phyloP scores from a whole-genome alignment of 2,888 invertebrate species.

The Tachina fera region DNA sequence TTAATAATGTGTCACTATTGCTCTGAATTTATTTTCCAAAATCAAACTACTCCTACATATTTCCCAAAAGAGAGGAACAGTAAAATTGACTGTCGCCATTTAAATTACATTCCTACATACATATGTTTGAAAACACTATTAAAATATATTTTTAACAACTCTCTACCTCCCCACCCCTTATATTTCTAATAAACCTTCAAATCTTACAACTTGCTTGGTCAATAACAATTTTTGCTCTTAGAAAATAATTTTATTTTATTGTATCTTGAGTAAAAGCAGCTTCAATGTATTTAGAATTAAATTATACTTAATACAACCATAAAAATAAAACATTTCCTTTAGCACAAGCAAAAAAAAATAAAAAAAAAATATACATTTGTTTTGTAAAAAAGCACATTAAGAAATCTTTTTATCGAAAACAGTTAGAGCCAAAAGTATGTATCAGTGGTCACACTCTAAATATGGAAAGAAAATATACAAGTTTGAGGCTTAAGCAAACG shows the following conservation, averaged over 20 bases:
- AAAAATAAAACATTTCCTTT: slow-evolving; percentile 43
- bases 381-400: slow-evolving; percentile 2
- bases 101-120: not conserved
- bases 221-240: slow-evolving; percentile 4
- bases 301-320: slow-evolving; percentile 41
- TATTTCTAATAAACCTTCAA: not conserved
- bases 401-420: not conserved
- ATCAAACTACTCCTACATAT: no score
- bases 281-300: slow-evolving; percentile 28
- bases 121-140: not conserved
- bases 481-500: no score
- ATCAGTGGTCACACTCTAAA: not conserved
- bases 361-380: slow-evolving; percentile 13
- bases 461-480: no score
- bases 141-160: not conserved
- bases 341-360: not conserved
- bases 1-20: no score
- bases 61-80: no score
- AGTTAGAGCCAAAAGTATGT: slow-evolving; percentile 22
- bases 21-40: no score
- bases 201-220: not conserved
- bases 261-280: slow-evolving; percentile 2
- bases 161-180: not conserved
- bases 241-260: slow-evolving; percentile 7
- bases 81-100: no score